Evolutionary conservation across 1,140 invertebrate species (phyloP).

Genomic region (Steinernema feltiae): DNA sequence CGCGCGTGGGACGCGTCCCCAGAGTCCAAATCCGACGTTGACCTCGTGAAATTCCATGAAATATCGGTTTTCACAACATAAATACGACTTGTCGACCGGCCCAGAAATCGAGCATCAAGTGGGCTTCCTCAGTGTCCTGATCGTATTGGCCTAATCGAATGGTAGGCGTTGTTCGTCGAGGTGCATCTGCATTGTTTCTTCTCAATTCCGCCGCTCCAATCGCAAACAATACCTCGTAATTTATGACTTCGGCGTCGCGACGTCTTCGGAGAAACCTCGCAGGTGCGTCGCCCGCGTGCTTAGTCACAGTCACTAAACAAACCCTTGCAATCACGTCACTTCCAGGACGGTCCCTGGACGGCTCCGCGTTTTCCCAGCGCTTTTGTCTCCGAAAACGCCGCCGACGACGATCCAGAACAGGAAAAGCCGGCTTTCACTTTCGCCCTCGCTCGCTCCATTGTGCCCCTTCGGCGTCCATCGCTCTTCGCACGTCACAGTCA

Average conservation of each 20-base stretch:
- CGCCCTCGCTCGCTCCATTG: slow-evolving; percentile 5
- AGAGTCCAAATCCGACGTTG: no score
- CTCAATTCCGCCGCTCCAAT: background rate
- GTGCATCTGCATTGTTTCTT: no score
- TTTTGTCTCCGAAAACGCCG: slow-evolving; percentile 4
- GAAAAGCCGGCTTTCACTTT: slow-evolving; percentile 15
- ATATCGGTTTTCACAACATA: no score
- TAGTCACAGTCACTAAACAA: background rate
- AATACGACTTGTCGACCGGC: no score
- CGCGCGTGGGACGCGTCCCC: no score
- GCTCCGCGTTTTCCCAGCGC: background rate
- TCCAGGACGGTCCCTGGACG: background rate
- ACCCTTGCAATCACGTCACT: background rate
- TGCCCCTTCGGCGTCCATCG: slow-evolving; percentile 12
- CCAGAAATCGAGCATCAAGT: no score
- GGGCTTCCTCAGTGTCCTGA: no score
- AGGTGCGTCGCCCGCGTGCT: background rate
- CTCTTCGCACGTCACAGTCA: slow-evolving; percentile 8
- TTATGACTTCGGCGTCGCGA: background rate
- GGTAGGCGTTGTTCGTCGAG: no score
- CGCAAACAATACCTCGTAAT: background rate
- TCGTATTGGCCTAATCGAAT: no score
- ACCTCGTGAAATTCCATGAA: no score
- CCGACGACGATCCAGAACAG: slow-evolving; percentile 6
- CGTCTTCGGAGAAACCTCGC: background rate